A percentile compares a stretch with the other conserved stretches of the same genome.
phyloP scores from a whole-genome alignment of 2,113 vertebrate genomes.

The Trogon surrucura region DNA sequence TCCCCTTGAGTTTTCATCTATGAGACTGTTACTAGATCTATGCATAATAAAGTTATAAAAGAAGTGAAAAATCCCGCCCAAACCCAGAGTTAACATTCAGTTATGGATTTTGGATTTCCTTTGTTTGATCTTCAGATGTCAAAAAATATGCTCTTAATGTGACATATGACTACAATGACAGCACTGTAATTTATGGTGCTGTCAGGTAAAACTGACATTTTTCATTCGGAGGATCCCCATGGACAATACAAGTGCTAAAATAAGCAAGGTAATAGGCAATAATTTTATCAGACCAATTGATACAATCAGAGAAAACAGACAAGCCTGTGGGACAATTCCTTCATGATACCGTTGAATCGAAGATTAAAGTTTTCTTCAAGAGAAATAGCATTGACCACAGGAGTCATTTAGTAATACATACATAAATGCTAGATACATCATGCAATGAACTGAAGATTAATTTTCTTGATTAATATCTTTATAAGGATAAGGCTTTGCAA shows the following conservation, averaged over 20 bases:
- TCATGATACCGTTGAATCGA: neutral
- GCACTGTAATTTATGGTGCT: neutral
- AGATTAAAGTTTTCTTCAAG: neutral
- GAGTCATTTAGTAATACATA: neutral
- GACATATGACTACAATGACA: neutral
- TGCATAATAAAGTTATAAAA: neutral
- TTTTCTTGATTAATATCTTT: neutral
- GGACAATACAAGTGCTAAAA: neutral
- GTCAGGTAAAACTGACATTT: neutral
- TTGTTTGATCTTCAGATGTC: neutral
- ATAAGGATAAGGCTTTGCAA: accelerated
- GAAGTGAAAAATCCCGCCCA: neutral
- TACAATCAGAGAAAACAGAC: neutral
- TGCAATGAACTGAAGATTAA: neutral
- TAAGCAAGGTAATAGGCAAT: neutral
- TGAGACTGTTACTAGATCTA: neutral
- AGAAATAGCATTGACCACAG: neutral
- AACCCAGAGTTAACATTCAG: neutral
- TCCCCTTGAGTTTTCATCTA: neutral
- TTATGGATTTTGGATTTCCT: neutral
- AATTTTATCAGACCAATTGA: neutral
- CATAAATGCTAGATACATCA: neutral
- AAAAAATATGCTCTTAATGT: neutral
- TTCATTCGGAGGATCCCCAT: neutral
- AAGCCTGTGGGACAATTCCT: neutral